These are phyloP conservation scores for Varecia variegata DNA, from an alignment of 2,797 vertebrate species.

Conservation along the genomic window DNA sequence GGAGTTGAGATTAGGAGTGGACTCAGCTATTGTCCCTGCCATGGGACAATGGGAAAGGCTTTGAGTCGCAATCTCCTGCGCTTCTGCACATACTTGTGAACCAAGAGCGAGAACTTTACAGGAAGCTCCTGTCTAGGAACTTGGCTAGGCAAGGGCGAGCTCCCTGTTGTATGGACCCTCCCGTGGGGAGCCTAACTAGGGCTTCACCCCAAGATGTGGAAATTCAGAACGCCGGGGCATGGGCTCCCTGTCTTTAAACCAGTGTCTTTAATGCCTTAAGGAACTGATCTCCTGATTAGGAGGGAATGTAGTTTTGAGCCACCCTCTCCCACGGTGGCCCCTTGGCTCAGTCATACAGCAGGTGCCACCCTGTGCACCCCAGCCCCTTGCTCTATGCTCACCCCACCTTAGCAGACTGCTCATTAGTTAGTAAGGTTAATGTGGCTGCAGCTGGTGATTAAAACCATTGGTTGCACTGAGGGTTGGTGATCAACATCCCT, in stretches of 20 bases:
- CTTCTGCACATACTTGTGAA: not conserved
- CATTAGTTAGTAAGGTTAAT: slow-evolving; percentile 29
- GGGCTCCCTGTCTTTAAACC: not conserved
- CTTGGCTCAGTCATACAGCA: not conserved
- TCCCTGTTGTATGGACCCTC: not conserved
- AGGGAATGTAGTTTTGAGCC: not conserved
- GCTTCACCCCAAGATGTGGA: not conserved
- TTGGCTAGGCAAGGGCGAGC: not conserved
- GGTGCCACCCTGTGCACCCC: not conserved
- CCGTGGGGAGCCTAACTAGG: not conserved
- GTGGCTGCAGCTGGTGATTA: slow-evolving; percentile 46
- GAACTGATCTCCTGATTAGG: not conserved
- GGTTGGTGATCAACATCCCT: slow-evolving; percentile 42
- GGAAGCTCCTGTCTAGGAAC: not conserved
- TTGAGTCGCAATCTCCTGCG: not conserved
- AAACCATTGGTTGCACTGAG: slow-evolving; percentile 48
- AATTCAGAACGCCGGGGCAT: not conserved
- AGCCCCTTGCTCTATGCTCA: not conserved
- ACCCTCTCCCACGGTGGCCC: not conserved
- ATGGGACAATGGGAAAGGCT: not conserved
- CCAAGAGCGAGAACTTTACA: not conserved
- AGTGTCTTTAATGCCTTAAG: not conserved
- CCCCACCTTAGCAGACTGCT: not conserved
- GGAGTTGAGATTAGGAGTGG: not conserved
- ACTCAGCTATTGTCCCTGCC: not conserved